Conservation (phyloP, 2,113 vertebrate species). For the Gorsachius goisagi region DNA sequence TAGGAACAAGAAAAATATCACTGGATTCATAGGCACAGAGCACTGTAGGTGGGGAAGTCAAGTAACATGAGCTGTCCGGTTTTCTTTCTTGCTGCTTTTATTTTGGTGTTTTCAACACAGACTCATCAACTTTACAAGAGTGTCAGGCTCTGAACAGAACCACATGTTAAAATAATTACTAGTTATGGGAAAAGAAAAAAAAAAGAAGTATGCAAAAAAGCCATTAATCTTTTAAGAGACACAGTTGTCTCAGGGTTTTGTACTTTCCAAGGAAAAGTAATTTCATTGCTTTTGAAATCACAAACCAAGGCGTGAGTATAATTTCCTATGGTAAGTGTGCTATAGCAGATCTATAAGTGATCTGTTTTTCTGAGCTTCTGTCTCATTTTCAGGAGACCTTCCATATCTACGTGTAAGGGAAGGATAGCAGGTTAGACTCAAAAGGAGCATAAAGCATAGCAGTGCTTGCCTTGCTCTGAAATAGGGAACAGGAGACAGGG, state of each 20-base stretch:
- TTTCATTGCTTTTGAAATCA: neutral
- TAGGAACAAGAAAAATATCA: neutral
- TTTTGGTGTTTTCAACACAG: neutral
- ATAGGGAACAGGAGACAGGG: accelerated
- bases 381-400: neutral
- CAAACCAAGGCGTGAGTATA: neutral
- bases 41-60: neutral
- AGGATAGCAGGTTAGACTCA: neutral
- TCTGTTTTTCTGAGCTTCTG: neutral
- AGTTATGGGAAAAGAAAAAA: neutral
- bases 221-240: neutral
- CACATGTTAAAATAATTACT: neutral
- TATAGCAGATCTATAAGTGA: neutral
- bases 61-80: neutral
- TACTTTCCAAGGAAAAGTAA: neutral
- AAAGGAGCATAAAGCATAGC: neutral
- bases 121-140: neutral
- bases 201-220: neutral
- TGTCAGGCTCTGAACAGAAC: neutral
- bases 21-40: neutral
- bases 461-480: neutral
- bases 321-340: neutral
- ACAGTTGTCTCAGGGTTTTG: neutral
- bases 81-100: neutral
- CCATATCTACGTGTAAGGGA: neutral